Evolutionary conservation across 2,113 vertebrate species (phyloP).

Genomic region (Penelope pileata): DNA sequence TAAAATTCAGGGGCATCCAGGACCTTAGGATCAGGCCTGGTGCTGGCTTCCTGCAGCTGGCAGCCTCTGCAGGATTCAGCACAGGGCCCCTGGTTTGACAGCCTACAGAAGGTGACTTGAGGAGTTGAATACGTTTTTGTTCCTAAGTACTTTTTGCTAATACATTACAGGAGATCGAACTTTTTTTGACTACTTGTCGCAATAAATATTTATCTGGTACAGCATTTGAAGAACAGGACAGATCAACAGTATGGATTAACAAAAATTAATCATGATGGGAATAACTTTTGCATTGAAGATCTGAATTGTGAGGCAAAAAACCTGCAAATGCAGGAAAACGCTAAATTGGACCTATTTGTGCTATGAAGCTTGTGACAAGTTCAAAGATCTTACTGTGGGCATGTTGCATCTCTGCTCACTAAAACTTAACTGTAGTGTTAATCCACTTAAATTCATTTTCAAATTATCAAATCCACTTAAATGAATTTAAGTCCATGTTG

Average conservation of each 20-base stretch:
- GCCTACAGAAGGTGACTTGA: neutral
- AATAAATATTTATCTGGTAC: neutral
- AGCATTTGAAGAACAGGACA: neutral
- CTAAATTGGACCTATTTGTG: neutral
- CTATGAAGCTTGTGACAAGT: neutral
- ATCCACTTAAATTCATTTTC: too few relatives aligned
- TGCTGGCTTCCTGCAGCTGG: neutral
- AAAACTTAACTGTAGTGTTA: neutral
- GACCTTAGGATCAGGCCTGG: fast-evolving
- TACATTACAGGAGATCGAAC: neutral
- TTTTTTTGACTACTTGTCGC: neutral
- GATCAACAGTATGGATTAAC: neutral
- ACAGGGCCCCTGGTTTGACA: neutral
- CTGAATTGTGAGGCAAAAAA: neutral
- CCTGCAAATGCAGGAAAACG: neutral
- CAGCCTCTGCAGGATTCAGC: neutral
- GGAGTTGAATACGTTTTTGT: neutral
- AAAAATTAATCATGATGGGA: neutral
- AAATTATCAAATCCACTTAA: neutral
- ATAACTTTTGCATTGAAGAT: neutral
- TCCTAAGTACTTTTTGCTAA: neutral
- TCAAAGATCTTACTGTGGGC: neutral
- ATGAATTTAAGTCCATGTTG: neutral
- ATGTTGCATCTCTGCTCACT: neutral
- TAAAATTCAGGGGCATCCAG: neutral